Evolutionary conservation across 2,888 invertebrate genomes (phyloP).

Genomic region (Ichneumoninae sp.): DNA sequence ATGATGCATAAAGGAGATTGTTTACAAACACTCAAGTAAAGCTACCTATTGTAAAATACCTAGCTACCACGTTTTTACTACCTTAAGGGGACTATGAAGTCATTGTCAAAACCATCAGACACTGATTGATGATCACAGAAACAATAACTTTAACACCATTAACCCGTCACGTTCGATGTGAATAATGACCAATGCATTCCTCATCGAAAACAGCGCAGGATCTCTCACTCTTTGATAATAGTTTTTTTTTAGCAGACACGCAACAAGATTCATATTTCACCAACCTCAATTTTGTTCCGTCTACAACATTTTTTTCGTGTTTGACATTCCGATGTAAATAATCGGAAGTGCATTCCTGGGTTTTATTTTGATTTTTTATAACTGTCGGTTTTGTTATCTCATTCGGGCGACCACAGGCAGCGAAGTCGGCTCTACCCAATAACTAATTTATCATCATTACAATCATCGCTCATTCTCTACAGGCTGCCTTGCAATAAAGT

Average conservation of each 20-base stretch:
- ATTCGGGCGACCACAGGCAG: background rate
- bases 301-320: background rate
- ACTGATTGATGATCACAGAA: background rate
- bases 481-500: background rate
- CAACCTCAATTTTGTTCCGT: background rate
- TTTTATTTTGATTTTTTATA: background rate
- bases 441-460: background rate
- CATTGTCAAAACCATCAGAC: background rate
- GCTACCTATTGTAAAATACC: background rate
- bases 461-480: background rate
- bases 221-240: background rate
- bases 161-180: background rate
- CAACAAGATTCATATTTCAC: background rate
- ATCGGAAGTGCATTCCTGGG: background rate
- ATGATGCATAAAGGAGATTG: too few species aligned
- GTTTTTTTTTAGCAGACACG: background rate
- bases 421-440: background rate
- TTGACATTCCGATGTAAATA: background rate
- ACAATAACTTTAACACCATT: background rate
- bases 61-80: too few species aligned
- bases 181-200: background rate
- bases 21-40: too few species aligned
- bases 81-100: too few species aligned
- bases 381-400: background rate
- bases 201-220: background rate